Evolutionary conservation across 2,113 vertebrate species (phyloP).

Genomic region (Felis catus): F.catus_Fca126_mat1.0 CM031428.1:54876001-54876500

Average conservation of each 20-base stretch:
- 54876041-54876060: background rate
- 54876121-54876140: background rate
- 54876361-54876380: background rate
- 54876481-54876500: background rate
- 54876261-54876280: background rate
- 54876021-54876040: background rate
- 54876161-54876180: background rate
- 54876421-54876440: background rate
- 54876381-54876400: background rate
- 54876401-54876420: background rate
- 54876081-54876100: background rate
- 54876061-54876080: slow-evolving; percentile 16
- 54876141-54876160: background rate
- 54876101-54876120: background rate
- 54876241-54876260: background rate
- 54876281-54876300: background rate
- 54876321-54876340: background rate
- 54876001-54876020: background rate
- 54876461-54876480: background rate
- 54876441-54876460: background rate
- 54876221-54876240: background rate
- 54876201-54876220: background rate
- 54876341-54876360: background rate
- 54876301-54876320: background rate
- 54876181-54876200: background rate